Base-by-base conservation (phyloP, 2,888 invertebrate species). In the Sarcophaga variegata region DNA sequence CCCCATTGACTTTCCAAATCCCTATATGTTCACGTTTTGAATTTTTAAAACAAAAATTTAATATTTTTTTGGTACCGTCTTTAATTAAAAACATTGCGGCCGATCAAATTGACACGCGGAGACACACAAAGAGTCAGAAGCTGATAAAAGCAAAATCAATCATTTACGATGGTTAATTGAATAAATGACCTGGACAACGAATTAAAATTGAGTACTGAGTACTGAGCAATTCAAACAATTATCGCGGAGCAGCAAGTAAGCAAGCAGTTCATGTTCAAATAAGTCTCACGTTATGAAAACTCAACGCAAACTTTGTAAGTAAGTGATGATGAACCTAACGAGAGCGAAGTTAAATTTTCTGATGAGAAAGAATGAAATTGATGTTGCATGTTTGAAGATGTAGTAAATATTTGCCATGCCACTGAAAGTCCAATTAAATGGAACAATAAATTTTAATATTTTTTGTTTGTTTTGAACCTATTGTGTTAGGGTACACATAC, bases 151-250 rank as follows among this genome's bases (percentile, higher is more conserved):
- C 74, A 78, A 66, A 86, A 78, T 83, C 70, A 86, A 86, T 86
- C 37, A 86, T 70, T 72, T 83, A 2, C 10, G 47, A 47, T 64
- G 72, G 81, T 83, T 77, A 86, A 86, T 83, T 86, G 70, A 80
- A 70, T 69, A 37, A 70, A 76, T 84, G 64, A 80, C 70, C 70
- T 75, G 37, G n/a, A 71, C 62, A 22, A 69, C 12, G 22, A 69
- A 49, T 20, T 49, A 49, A 49, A 69, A 12, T 14, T 22, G n/a
- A 47, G 5, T 22, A 54, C 17, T 59, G 14, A 76, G 70, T 62
- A 60, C 45, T 14, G 77, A 60, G 67, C 27, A 66, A 37, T 64
- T 69, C 17, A 63, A 11, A 10, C 20, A 70, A 70, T 54, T 20
- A 60, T 69, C 25, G 67, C 10, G 10, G 37, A 37, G 37, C 37